A percentile compares a stretch with the other conserved stretches of the same genome.
These are phyloP conservation scores for Aspidapion aeneum DNA, from an alignment of 2,888 invertebrate species.

Conservation along the genomic window DNA sequence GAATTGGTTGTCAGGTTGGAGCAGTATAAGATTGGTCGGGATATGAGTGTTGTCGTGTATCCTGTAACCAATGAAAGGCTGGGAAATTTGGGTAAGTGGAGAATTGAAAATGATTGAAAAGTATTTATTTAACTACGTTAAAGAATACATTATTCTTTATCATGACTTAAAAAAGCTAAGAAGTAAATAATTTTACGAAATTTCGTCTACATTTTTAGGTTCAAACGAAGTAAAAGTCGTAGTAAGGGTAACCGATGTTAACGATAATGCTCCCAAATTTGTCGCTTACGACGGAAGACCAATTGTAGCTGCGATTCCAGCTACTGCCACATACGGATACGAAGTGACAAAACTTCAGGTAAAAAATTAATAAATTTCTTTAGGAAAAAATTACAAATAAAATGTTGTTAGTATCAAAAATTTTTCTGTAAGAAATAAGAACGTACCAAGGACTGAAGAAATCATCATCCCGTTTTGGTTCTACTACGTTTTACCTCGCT, in stretches of 20 bases:
- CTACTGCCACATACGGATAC: conserved; percentile 77
- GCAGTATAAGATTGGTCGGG: conserved; percentile 57
- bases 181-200: conserved; percentile 2
- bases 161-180: not conserved
- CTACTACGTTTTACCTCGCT: no score
- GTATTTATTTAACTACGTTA: no score
- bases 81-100: conserved; percentile 59
- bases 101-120: not conserved
- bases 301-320: conserved; percentile 77
- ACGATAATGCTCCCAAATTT: conserved; percentile 80
- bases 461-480: no score
- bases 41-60: conserved; percentile 71
- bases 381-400: no score
- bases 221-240: conserved; percentile 76
- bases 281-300: conserved; percentile 66
- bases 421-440: no score
- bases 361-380: no score
- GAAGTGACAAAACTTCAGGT: conserved; percentile 74
- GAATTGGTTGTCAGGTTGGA: conserved; percentile 55
- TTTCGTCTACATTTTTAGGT: no score
- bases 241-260: conserved; percentile 73
- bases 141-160: not conserved
- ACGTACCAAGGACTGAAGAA: no score
- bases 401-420: no score
- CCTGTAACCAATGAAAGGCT: conserved; percentile 70